Percentiles rank a stretch among this genome's conserved stretches.
Evolutionary conservation across 2,113 vertebrate genomes (phyloP).

Genomic region (Ceyx cyanopectus): DNA sequence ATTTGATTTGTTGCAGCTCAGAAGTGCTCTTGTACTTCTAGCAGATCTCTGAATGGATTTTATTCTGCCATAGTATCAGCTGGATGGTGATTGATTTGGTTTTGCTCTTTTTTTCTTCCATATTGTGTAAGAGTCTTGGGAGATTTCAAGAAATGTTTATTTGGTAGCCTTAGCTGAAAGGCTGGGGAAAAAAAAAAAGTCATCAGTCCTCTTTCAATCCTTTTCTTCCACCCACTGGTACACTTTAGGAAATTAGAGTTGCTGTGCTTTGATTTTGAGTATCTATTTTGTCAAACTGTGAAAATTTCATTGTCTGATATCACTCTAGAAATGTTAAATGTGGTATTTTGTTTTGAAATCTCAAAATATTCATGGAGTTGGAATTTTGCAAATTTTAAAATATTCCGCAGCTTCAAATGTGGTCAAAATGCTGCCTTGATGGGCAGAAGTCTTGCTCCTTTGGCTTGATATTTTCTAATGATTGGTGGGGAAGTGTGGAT

Average conservation of each 20-base stretch:
- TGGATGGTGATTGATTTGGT: neutral
- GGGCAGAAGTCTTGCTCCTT: neutral
- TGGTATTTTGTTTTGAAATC: neutral
- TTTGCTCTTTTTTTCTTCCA: neutral
- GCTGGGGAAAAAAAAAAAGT: neutral
- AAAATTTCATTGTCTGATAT: neutral
- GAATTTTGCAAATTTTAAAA: neutral
- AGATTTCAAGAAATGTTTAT: neutral
- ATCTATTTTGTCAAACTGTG: neutral
- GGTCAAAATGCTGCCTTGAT: neutral
- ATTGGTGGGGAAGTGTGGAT: neutral
- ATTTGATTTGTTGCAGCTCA: slow-evolving; percentile 8
- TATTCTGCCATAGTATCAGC: slow-evolving; percentile 1
- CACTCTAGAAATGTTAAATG: neutral
- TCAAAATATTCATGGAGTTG: neutral
- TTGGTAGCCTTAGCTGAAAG: neutral
- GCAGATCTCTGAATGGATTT: slow-evolving; percentile 25
- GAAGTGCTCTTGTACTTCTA: neutral
- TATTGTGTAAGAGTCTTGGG: neutral
- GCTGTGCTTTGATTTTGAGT: neutral
- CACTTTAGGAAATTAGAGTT: neutral
- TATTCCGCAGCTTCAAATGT: neutral
- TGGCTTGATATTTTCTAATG: neutral
- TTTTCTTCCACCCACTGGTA: neutral
- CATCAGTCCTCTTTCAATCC: neutral